Evolutionary conservation across 2,113 vertebrate species (phyloP).

Genomic region (Himantopus leucocephalus): DNA sequence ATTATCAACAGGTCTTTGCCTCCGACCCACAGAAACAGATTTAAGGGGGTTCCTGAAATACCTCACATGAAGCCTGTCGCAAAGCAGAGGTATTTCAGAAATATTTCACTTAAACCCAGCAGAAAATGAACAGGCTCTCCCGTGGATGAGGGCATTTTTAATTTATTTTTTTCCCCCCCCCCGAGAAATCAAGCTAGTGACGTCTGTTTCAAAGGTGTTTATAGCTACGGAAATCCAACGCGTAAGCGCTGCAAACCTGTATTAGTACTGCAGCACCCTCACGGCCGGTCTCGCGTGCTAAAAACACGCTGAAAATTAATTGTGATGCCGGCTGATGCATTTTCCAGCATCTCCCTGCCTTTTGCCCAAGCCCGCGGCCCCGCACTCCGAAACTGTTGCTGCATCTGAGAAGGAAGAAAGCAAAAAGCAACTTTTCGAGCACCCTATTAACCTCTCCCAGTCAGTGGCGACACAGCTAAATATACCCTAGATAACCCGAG

Average conservation of each 20-base stretch:
- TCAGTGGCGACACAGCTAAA: background rate
- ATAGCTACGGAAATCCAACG: background rate
- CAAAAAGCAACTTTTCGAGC: background rate
- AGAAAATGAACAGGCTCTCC: background rate
- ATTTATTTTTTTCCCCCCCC: background rate
- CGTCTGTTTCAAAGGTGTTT: background rate
- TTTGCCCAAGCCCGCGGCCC: background rate
- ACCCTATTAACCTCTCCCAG: background rate
- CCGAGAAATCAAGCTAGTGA: background rate
- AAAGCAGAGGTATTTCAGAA: background rate
- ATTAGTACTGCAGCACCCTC: background rate
- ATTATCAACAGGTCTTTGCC: constrained; percentile 15
- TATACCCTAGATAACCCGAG: background rate
- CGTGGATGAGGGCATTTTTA: background rate
- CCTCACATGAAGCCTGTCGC: background rate
- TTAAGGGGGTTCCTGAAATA: background rate
- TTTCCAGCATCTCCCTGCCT: background rate
- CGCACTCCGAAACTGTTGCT: background rate
- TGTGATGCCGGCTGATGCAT: background rate
- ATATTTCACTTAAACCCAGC: background rate
- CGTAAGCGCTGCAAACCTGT: background rate
- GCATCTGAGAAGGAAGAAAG: background rate
- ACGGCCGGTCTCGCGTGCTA: background rate
- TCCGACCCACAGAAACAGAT: background rate
- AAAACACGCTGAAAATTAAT: background rate